Evolutionary conservation across 2,888 invertebrate genomes (phyloP).

Genomic region (Macaria notata): DNA sequence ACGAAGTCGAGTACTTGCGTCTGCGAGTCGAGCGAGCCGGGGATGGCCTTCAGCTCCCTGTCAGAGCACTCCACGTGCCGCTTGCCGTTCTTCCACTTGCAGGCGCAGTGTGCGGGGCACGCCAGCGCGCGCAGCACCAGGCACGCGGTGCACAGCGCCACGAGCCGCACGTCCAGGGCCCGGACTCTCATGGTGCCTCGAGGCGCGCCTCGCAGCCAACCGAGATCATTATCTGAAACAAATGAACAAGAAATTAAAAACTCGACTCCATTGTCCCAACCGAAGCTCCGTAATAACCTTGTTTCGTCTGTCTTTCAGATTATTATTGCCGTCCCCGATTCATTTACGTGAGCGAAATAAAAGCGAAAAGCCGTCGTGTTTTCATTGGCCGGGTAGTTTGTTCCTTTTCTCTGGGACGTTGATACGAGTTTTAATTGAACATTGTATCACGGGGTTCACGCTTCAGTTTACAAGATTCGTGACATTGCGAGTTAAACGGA

Average conservation of each 20-base stretch:
- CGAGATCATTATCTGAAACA: slow-evolving; percentile 74
- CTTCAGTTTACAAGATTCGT: slow-evolving; percentile 37
- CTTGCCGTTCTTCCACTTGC: slow-evolving; percentile 97
- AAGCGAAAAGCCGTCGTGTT: slow-evolving; percentile 4
- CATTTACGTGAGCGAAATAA: slow-evolving; percentile 24
- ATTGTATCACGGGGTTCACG: slow-evolving; percentile 29
- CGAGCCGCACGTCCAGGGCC: slow-evolving; percentile 66
- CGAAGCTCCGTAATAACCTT: background rate
- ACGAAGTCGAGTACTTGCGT: slow-evolving; percentile 94
- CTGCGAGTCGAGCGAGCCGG: slow-evolving; percentile 89
- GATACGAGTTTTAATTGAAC: slow-evolving; percentile 39
- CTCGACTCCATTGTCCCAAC: background rate
- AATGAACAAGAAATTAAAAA: slow-evolving; percentile 41
- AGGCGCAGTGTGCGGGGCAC: slow-evolving; percentile 91
- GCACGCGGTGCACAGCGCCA: slow-evolving; percentile 74
- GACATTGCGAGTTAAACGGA: slow-evolving; percentile 53
- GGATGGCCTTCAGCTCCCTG: slow-evolving; percentile 88
- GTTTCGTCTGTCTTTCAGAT: slow-evolving; percentile 12
- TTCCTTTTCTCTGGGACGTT: slow-evolving; percentile 21
- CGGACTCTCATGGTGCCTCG: slow-evolving; percentile 72
- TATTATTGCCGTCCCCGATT: slow-evolving; percentile 25
- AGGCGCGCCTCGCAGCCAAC: slow-evolving; percentile 53
- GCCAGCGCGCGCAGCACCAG: slow-evolving; percentile 72
- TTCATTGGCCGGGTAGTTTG: slow-evolving; percentile 5
- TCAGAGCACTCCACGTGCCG: slow-evolving; percentile 94